Evolutionary conservation across 2,113 vertebrate species (phyloP).

Genomic region (Alligator sinensis): DNA sequence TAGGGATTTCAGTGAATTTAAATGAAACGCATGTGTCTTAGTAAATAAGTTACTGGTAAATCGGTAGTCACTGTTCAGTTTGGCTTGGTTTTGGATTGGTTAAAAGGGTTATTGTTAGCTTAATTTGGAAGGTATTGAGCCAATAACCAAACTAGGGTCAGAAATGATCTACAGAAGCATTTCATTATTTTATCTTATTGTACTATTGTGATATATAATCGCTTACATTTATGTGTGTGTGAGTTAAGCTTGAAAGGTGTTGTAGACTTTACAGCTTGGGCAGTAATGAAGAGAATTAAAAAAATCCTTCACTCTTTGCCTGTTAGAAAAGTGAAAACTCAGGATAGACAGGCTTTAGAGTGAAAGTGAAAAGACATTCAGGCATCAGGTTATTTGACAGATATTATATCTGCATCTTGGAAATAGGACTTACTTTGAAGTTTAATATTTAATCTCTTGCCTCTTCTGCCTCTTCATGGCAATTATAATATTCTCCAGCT

Average conservation of each 20-base stretch:
- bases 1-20: no score
- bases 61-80: constrained; percentile 2
- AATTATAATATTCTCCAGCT: not conserved
- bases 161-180: constrained; percentile 25
- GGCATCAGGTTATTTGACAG: not conserved
- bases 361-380: constrained; percentile 1
- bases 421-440: not conserved
- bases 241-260: not conserved
- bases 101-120: not conserved
- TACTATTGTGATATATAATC: not conserved
- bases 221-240: not conserved
- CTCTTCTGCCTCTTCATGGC: not conserved
- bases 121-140: not conserved
- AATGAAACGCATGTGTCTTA: not conserved
- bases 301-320: not conserved
- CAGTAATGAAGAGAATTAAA: not conserved
- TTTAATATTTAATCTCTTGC: not conserved
- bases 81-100: constrained; percentile 11
- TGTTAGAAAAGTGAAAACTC: constrained; percentile 9
- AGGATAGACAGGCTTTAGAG: not conserved
- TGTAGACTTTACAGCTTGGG: not conserved
- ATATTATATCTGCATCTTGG: not conserved
- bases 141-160: constrained; percentile 9
- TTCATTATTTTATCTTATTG: not conserved
- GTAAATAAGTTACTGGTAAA: not conserved